Conservation (phyloP, 2,888 invertebrate genomes). For the Pyrgus malvae region DNA sequence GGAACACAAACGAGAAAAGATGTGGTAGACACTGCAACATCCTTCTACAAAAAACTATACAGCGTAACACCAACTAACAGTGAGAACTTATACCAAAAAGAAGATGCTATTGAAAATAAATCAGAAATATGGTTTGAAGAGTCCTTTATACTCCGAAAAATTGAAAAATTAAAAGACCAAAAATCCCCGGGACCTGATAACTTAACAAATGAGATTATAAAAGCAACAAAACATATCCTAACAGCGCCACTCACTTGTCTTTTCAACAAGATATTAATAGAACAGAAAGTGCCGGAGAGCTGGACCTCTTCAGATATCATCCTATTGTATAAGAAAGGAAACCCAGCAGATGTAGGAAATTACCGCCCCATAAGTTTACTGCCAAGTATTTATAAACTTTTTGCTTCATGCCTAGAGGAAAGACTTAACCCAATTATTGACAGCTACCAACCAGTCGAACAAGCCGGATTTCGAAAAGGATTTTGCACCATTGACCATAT, state of each 20-base stretch:
- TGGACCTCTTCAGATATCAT: conserved; percentile 28
- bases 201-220: conserved; percentile 16
- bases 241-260: conserved; percentile 3
- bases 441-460: neutral
- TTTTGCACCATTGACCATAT: neutral
- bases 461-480: neutral
- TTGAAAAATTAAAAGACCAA: neutral
- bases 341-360: conserved; percentile 23
- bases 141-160: neutral
- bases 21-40: neutral
- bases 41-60: neutral
- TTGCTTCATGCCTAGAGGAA: conserved; percentile 25
- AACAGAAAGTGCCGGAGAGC: neutral
- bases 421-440: conserved; percentile 27
- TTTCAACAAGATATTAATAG: conserved; percentile 8
- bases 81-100: neutral
- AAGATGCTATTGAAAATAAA: neutral
- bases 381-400: conserved; percentile 31
- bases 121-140: neutral
- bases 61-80: neutral
- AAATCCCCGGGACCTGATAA: conserved; percentile 6
- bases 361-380: conserved; percentile 28
- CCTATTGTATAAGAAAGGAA: conserved; percentile 30
- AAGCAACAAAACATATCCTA: conserved; percentile 1
- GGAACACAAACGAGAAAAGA: neutral